These are phyloP conservation scores for Norana najaformis DNA, from an alignment of 2,888 invertebrate genomes.

Conservation along the genomic window DNA sequence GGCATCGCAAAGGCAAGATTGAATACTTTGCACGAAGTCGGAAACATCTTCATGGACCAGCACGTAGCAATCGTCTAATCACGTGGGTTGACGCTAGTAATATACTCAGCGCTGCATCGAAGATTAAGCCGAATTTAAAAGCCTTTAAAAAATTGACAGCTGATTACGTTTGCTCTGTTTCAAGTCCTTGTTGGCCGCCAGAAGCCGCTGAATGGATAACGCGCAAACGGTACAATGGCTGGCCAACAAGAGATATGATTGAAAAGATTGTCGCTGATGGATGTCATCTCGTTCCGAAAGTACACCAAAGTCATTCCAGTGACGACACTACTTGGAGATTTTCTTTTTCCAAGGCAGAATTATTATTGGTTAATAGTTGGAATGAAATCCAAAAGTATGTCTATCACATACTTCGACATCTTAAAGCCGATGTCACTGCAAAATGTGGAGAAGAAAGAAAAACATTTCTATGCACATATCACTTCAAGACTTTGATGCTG, in stretches of 20 bases:
- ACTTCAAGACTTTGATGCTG: conserved; percentile 5
- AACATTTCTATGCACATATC: conserved; percentile 14
- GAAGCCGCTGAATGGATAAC: background rate
- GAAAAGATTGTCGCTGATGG: background rate
- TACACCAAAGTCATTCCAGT: background rate
- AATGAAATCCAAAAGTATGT: conserved; percentile 16
- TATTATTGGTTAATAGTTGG: background rate
- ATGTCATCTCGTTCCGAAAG: conserved; percentile 5
- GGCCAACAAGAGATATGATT: background rate
- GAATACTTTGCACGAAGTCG: background rate
- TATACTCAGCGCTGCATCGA: background rate
- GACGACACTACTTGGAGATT: background rate
- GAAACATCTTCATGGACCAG: background rate
- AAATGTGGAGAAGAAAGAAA: background rate
- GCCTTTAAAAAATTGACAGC: background rate
- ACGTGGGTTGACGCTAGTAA: background rate
- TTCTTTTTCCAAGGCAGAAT: background rate
- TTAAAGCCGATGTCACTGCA: background rate
- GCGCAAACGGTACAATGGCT: background rate
- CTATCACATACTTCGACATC: background rate
- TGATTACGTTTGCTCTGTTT: background rate
- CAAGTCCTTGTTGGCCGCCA: background rate
- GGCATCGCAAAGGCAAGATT: background rate
- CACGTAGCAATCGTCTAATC: background rate
- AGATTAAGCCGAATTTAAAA: background rate